Evolutionary conservation across 2,888 invertebrate genomes (phyloP), one percentile per base, ranked within the genome.

Genomic region (Fabriciana adippe): DNA sequence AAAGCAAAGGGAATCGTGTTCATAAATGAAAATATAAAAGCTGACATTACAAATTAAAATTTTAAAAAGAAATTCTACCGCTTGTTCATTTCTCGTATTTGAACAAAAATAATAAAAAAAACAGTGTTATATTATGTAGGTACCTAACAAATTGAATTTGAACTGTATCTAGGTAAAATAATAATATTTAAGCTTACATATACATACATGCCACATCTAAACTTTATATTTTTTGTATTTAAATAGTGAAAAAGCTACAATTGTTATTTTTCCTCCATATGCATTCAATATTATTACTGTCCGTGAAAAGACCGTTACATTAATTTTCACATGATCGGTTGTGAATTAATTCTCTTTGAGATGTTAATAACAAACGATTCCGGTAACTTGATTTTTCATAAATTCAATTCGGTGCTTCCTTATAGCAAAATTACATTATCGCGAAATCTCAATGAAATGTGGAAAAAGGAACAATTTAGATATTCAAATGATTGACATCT

Each of bases 401-500:
- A 80, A 86, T 89, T 85, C 89, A 86, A 83, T 87, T 85, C 84
- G 83, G 74, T 88, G 89, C 78, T 87, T 83, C 76, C 80, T 85
- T 85, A 86, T 84, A 86, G 83, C 81, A 77, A 84, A 85, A 84
- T 86, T 79, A 78, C 78, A 82, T 84, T 90, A 91, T 91, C 91
- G 86, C 75, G 71, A 83, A 84, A 91, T 91, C 92, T 87, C 74
- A 82, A 82, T 84, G 83, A 83, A 86, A 88, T 86, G 79, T 80
- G 86, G 82, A 85, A 85, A 66, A 87, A 81, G 82, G 83, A 84
- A 87, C 84, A 87, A 88, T 86, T 82, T 85, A 78, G 82, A 85
- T 90, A 91, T 92, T 92, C 87, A 92, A 92, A 92, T 90, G 91
- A 92, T 92, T 92, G 92, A 92, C 92, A 90, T 90, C 90, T 86